These are phyloP conservation scores for Erinaceus europaeus DNA, from an alignment of 2,113 vertebrate species.

Conservation along the genomic window DNA sequence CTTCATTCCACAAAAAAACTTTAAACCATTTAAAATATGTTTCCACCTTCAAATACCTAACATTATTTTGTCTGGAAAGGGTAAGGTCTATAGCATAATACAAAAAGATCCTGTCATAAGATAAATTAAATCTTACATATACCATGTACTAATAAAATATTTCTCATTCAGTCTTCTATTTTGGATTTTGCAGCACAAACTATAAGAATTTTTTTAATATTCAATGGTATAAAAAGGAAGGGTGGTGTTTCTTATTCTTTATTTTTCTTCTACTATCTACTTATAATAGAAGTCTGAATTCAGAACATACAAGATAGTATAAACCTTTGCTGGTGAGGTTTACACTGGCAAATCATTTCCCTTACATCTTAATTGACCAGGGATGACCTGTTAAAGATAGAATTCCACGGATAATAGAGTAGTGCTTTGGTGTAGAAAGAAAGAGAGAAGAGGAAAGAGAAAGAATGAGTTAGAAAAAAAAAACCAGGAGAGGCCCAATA, in stretches of 20 bases:
- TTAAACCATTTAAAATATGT: conserved; percentile 12
- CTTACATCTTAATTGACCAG: neutral
- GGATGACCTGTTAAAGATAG: neutral
- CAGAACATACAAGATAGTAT: neutral
- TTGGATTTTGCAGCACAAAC: neutral
- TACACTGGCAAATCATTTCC: neutral
- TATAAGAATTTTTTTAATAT: neutral
- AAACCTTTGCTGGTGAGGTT: neutral
- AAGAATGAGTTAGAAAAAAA: conserved; percentile 27
- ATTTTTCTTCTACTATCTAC: neutral
- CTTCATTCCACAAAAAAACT: neutral
- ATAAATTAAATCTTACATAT: neutral
- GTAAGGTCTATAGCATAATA: neutral
- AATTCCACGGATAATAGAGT: no score
- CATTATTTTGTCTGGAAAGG: neutral
- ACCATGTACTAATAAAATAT: no score
- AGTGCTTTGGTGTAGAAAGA: no score
- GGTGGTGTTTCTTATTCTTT: neutral
- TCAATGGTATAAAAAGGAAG: neutral
- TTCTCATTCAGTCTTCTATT: neutral
- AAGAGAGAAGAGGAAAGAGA: no score
- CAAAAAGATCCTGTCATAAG: neutral
- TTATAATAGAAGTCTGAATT: neutral
- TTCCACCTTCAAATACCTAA: neutral
- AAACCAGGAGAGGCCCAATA: no score